These are phyloP conservation scores for Stenurella melanura DNA, from an alignment of 2,888 invertebrate genomes.

Conservation along the genomic window DNA sequence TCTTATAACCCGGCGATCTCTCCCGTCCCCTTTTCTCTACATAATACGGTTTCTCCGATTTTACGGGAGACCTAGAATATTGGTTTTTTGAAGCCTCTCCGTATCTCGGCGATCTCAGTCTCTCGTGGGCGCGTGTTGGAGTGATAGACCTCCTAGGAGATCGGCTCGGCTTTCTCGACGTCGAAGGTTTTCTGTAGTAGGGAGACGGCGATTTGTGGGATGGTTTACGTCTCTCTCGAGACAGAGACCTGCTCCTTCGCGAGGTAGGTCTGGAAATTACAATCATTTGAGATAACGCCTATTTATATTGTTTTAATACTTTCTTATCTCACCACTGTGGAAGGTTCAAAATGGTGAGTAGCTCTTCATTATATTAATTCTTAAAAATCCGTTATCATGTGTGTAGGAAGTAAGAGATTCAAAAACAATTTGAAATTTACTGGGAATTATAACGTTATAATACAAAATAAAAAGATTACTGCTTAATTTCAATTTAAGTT, in stretches of 20 bases:
- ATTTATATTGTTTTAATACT: too few species aligned
- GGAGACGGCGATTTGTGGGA: constrained; percentile 1
- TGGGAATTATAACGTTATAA: too few species aligned
- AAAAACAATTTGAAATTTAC: too few species aligned
- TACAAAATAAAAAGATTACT: too few species aligned
- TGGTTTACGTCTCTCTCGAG: constrained; percentile 25
- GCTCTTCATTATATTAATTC: too few species aligned
- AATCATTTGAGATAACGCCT: not conserved
- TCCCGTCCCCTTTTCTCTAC: constrained; percentile 25
- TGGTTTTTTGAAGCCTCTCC: constrained; percentile 1
- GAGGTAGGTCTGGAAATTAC: constrained; percentile 12
- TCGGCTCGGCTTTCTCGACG: constrained; percentile 8
- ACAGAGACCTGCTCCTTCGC: constrained; percentile 30
- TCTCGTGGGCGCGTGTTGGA: not conserved
- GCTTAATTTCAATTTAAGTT: too few species aligned
- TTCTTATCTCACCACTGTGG: too few species aligned
- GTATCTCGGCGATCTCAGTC: constrained; percentile 21
- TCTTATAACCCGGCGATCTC: constrained; percentile 8
- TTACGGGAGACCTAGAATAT: constrained; percentile 8
- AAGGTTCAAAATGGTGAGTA: too few species aligned
- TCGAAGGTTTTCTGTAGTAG: not conserved
- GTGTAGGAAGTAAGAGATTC: too few species aligned
- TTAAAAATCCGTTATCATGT: too few species aligned
- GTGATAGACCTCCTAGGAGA: constrained; percentile 29
- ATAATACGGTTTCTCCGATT: constrained; percentile 4